These are phyloP conservation scores for Ecliptopera silaceata DNA, from an alignment of 2,888 invertebrate genomes.

Conservation along the genomic window DNA sequence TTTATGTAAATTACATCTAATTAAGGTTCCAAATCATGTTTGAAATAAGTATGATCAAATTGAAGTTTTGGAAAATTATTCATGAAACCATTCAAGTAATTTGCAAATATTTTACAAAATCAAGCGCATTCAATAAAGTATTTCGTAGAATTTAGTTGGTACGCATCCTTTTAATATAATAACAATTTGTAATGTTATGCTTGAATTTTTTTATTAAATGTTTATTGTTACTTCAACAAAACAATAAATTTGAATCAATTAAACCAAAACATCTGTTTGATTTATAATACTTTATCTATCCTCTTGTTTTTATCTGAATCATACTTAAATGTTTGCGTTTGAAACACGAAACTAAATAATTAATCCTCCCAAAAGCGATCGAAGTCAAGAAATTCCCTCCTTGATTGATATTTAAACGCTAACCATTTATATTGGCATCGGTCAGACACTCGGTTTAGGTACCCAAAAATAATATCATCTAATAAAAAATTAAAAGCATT, in stretches of 20 bases:
- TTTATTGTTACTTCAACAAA: too few relatives aligned
- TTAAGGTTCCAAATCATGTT: slow-evolving; percentile 36
- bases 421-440: slow-evolving; percentile 60
- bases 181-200: too few relatives aligned
- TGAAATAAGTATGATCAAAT: slow-evolving; percentile 14
- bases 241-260: background rate
- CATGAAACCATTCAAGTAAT: background rate
- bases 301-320: background rate
- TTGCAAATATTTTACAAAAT: background rate
- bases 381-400: slow-evolving; percentile 33
- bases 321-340: background rate
- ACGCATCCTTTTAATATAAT: background rate
- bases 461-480: slow-evolving; percentile 68
- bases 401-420: slow-evolving; percentile 79
- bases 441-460: slow-evolving; percentile 59
- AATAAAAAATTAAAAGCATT: slow-evolving; percentile 83
- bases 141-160: background rate
- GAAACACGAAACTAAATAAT: slow-evolving; percentile 24
- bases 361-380: slow-evolving; percentile 35
- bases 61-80: slow-evolving; percentile 16
- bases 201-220: too few relatives aligned
- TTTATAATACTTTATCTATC: background rate
- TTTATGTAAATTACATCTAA: slow-evolving; percentile 51
- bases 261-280: background rate
- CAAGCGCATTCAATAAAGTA: background rate